Evolutionary conservation across 2,113 vertebrate species (phyloP).

Genomic region (Pelobates fuscus): DNA sequence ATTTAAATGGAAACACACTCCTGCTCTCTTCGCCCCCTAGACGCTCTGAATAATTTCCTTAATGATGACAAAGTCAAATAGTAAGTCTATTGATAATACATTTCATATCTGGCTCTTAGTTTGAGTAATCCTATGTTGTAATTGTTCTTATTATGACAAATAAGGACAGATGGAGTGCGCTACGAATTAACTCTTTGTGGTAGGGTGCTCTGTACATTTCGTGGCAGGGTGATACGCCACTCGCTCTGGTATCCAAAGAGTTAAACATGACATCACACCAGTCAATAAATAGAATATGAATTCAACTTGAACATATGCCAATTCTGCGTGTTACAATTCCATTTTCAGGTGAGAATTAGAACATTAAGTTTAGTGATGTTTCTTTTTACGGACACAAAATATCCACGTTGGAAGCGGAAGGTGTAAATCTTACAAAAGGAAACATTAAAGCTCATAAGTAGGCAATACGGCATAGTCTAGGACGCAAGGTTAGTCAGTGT

Average conservation of each 20-base stretch:
- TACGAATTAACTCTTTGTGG: conserved; percentile 57
- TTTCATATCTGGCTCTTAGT: conserved; percentile 51
- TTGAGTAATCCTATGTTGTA: conserved; percentile 67
- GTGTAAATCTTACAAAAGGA: no score
- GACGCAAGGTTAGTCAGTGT: no score
- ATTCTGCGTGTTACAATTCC: no score
- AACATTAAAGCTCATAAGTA: no score
- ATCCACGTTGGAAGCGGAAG: no score
- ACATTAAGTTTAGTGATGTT: no score
- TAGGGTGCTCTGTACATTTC: not conserved
- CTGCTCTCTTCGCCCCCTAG: conserved; percentile 72
- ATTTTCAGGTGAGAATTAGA: no score
- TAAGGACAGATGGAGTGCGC: conserved; percentile 58
- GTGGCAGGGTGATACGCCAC: not conserved
- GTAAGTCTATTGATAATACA: conserved; percentile 66
- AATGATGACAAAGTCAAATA: conserved; percentile 71
- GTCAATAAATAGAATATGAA: no score
- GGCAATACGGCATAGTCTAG: no score
- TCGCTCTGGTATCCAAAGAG: not conserved
- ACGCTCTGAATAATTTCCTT: conserved; percentile 69
- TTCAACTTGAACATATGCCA: no score
- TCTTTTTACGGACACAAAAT: no score
- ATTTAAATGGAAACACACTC: conserved; percentile 78
- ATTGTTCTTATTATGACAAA: conserved; percentile 71
- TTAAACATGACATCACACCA: not conserved